phyloP scores from a whole-genome alignment of 2,888 invertebrate genomes.

The Hypselothyrea guttata region DNA sequence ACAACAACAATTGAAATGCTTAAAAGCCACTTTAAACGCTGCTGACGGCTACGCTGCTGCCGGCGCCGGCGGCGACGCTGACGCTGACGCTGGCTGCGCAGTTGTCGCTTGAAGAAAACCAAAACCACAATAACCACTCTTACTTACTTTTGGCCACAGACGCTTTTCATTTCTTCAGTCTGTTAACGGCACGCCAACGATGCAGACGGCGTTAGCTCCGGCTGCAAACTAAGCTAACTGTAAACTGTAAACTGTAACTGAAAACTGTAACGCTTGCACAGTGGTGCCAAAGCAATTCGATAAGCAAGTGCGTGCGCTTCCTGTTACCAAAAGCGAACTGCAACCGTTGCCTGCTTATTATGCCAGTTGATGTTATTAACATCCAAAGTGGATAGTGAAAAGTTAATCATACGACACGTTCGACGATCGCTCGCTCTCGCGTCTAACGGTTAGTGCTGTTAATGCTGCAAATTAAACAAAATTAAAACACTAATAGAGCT shows the following conservation, averaged over 20 bases:
- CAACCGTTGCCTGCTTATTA: no score
- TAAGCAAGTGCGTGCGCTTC: conserved; percentile 51
- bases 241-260: conserved; percentile 13
- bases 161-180: conserved; percentile 82
- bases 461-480: conserved; percentile 54
- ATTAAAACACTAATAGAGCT: conserved; percentile 54
- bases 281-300: conserved; percentile 30
- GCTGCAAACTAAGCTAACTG: conserved; percentile 11
- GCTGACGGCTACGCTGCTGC: not conserved
- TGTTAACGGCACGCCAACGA: conserved; percentile 81
- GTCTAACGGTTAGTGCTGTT: conserved; percentile 27
- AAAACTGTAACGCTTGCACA: conserved; percentile 43
- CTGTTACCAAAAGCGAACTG: conserved; percentile 14
- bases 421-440: conserved; percentile 40
- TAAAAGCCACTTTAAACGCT: conserved; percentile 48
- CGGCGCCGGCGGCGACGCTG: conserved; percentile 12
- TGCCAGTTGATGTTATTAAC: no score
- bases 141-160: conserved; percentile 79
- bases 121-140: conserved; percentile 64
- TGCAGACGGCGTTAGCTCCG: conserved; percentile 79
- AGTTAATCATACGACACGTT: conserved; percentile 51
- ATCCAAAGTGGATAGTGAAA: conserved; percentile 38
- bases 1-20: conserved; percentile 34
- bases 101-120: conserved; percentile 44
- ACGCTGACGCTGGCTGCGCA: conserved; percentile 15